Evolutionary conservation across 2,888 invertebrate genomes (phyloP).

Genomic region (Gisinianus flammeolus): DNA sequence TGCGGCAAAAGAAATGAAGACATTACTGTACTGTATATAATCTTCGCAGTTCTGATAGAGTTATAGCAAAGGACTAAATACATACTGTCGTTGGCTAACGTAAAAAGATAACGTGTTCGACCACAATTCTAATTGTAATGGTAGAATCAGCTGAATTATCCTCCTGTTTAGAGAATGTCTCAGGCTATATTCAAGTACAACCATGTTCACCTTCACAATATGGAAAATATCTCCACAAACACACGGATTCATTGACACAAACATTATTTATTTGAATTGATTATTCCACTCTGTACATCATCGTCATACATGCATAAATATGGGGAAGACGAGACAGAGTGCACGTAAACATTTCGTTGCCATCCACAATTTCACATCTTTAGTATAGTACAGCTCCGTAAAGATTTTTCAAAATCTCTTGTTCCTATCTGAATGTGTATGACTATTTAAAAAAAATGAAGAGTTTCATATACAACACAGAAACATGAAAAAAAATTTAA

Average conservation of each 20-base stretch:
- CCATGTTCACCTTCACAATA: conserved; percentile 10
- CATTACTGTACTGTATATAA: no score
- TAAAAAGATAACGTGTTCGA: background rate
- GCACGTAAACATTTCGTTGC: no score
- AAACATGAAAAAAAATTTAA: no score
- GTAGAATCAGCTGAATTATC: background rate
- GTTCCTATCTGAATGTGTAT: no score
- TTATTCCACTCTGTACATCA: background rate
- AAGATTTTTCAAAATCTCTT: no score
- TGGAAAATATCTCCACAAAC: background rate
- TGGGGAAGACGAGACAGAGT: background rate
- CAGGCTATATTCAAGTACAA: background rate
- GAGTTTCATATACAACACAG: no score
- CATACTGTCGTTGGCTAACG: background rate
- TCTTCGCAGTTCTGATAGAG: background rate
- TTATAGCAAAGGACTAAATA: background rate
- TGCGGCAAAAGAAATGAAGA: background rate
- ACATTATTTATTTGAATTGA: background rate
- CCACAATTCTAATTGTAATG: background rate
- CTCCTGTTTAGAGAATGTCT: background rate
- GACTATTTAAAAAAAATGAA: no score
- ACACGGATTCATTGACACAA: conserved; percentile 2
- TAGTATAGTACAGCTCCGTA: no score
- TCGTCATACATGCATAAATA: background rate
- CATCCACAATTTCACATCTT: no score